Evolutionary conservation across 1,140 invertebrate species (phyloP).

Genomic region (Nebria ingens): DNA sequence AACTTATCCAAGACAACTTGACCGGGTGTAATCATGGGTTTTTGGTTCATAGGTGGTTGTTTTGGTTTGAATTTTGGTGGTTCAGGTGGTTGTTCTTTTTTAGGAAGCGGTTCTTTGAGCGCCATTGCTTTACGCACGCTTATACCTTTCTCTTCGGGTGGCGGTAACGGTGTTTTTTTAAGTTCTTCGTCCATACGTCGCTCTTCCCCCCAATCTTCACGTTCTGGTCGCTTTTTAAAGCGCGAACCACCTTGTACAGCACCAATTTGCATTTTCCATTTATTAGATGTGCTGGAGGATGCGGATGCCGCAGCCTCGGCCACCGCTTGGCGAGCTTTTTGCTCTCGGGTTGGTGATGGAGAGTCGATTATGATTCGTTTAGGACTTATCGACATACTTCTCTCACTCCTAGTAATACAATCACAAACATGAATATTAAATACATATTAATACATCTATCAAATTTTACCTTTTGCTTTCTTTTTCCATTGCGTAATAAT

Average conservation of each 20-base stretch:
- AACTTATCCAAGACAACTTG: slow-evolving; percentile 54
- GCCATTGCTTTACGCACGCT: slow-evolving; percentile 46
- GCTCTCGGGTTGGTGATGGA: slow-evolving; percentile 33
- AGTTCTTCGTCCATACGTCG: slow-evolving; percentile 14
- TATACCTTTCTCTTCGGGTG: slow-evolving; percentile 39
- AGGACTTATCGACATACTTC: slow-evolving; percentile 20
- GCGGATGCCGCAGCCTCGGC: slow-evolving; percentile 28
- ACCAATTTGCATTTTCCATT: slow-evolving; percentile 34
- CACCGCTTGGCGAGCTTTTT: slow-evolving; percentile 33
- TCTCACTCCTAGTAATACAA: not conserved
- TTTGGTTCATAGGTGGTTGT: slow-evolving; percentile 28
- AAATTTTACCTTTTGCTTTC: slow-evolving; percentile 38
- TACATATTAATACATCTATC: not conserved
- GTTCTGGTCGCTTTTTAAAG: slow-evolving; percentile 27
- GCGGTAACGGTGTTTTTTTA: slow-evolving; percentile 17
- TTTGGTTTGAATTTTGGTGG: slow-evolving; percentile 21
- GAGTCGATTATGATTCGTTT: slow-evolving; percentile 26
- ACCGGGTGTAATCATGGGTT: slow-evolving; percentile 26
- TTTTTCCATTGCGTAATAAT: slow-evolving; percentile 69
- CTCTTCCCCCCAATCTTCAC: slow-evolving; percentile 25
- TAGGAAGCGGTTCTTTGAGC: slow-evolving; percentile 42
- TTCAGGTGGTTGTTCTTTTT: slow-evolving; percentile 29
- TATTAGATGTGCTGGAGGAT: slow-evolving; percentile 22
- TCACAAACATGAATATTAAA: not conserved
- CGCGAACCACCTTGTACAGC: slow-evolving; percentile 21